Conservation (phyloP, 2,888 invertebrate species). For the Eutolmus rufibarbis region DNA sequence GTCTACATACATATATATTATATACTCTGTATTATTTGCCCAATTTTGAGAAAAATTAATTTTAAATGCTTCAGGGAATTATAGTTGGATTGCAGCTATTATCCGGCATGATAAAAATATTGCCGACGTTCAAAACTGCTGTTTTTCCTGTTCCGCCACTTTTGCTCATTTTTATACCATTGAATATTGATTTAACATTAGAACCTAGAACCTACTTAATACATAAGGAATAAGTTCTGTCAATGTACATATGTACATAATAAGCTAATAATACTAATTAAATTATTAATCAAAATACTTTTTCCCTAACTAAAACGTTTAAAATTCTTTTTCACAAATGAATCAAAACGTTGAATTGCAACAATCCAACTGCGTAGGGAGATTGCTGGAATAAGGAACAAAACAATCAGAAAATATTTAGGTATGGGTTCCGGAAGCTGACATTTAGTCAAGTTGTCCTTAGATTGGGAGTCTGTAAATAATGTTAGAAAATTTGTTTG, state of each 20-base stretch:
- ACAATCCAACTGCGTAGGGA: not conserved
- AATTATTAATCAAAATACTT: not conserved
- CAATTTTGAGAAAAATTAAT: conserved; percentile 5
- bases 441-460: not conserved
- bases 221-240: not conserved
- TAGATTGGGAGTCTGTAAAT: not conserved
- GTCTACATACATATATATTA: not conserved
- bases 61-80: conserved; percentile 9
- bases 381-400: not conserved
- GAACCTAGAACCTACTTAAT: not conserved
- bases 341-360: not conserved
- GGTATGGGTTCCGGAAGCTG: not conserved
- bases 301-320: not conserved
- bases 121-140: not conserved
- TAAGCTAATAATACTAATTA: not conserved
- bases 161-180: not conserved
- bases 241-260: not conserved
- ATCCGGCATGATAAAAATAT: not conserved
- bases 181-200: not conserved
- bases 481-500: not conserved
- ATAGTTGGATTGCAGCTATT: not conserved
- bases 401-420: not conserved
- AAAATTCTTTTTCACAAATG: not conserved
- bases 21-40: not conserved
- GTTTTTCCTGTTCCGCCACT: not conserved